Evolutionary conservation across 64 coral and sea anemone genomes (phyloP).

Genomic region (Montipora cactus): DNA sequence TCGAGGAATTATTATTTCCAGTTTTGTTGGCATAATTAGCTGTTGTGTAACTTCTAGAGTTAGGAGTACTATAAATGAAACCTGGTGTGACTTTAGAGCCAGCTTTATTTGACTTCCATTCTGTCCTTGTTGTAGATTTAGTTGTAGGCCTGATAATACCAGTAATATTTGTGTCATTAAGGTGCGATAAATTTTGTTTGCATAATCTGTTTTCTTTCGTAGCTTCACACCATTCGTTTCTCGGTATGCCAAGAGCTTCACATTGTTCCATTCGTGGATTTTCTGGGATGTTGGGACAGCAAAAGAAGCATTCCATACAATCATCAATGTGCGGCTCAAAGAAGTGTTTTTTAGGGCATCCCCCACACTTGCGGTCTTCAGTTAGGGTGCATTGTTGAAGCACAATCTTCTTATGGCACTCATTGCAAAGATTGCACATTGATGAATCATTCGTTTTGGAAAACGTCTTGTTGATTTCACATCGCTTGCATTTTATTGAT

Average conservation of each 20-base stretch:
- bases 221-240: background rate
- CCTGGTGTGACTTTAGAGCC: background rate
- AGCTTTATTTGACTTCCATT: background rate
- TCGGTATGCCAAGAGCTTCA: background rate
- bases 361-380: constrained; percentile 2
- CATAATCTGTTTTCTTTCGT: background rate
- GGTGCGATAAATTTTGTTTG: background rate
- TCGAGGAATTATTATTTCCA: too few relatives aligned
- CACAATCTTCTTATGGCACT: background rate
- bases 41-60: too few relatives aligned
- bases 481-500: background rate
- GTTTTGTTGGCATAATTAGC: too few relatives aligned
- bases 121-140: too few relatives aligned
- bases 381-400: background rate
- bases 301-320: background rate
- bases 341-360: background rate
- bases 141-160: too few relatives aligned
- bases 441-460: background rate
- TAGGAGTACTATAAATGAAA: too few relatives aligned
- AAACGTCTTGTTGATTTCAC: background rate
- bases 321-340: background rate
- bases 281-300: background rate
- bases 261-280: background rate
- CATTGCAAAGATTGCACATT: constrained; percentile 12
- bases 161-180: background rate